Conservation (phyloP, 1,140 invertebrate genomes). For the Drosophila repleta region DNA sequence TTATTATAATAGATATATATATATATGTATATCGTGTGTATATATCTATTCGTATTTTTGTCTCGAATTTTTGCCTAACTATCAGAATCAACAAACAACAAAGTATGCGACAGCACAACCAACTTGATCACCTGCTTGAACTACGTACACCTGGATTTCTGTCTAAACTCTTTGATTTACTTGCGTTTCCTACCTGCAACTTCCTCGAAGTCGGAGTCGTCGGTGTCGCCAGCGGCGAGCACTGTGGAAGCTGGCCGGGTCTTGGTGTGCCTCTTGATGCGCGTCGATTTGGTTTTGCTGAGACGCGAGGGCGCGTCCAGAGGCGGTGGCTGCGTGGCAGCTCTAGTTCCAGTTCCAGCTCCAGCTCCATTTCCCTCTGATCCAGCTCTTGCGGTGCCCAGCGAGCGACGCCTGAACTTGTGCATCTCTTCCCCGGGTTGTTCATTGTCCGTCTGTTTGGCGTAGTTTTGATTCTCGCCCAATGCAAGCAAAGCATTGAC, state of each 20-base stretch:
- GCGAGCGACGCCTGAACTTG: constrained; percentile 28
- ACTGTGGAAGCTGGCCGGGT: constrained; percentile 71
- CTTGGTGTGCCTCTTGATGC: constrained; percentile 73
- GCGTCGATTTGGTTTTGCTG: constrained; percentile 79
- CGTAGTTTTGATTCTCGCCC: constrained; percentile 83
- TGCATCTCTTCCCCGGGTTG: constrained; percentile 8
- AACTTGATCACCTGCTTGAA: constrained; percentile 34
- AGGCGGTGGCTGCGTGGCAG: constrained; percentile 39
- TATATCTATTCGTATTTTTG: constrained; percentile 13
- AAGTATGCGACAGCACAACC: constrained; percentile 59
- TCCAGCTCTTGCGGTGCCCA: not conserved
- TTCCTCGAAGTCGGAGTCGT: constrained; percentile 88
- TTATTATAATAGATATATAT: constrained; percentile 41
- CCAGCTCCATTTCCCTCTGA: constrained; percentile 1
- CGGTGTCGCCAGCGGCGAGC: constrained; percentile 84
- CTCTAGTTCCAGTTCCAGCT: constrained; percentile 27
- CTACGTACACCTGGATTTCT: constrained; percentile 22
- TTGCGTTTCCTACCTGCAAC: constrained; percentile 85
- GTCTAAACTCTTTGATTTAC: constrained; percentile 49
- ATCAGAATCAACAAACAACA: constrained; percentile 44
- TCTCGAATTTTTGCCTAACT: constrained; percentile 46
- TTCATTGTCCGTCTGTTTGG: constrained; percentile 40
- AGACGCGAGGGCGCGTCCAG: constrained; percentile 59
- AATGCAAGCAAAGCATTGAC: constrained; percentile 84
- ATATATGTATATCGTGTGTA: constrained; percentile 2